phyloP scores from a whole-genome alignment of 2,888 invertebrate species.

The Parnassius orleans region DNA sequence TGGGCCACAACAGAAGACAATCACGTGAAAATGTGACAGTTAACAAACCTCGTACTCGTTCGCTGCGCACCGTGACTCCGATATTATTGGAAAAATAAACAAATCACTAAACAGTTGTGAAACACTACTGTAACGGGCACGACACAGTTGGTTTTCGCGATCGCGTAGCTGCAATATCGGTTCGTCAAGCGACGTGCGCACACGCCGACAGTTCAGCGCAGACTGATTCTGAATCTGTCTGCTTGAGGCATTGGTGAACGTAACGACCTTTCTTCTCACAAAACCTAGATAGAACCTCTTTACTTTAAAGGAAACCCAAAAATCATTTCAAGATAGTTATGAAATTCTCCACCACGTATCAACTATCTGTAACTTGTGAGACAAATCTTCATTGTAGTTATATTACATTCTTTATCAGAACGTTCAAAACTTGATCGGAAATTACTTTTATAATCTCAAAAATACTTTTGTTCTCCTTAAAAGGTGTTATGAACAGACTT shows the following conservation, averaged over 20 bases:
- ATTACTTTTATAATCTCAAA: no score
- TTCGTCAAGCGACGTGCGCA: slow-evolving; percentile 57
- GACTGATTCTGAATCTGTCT: slow-evolving; percentile 71
- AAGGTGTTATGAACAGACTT: no score
- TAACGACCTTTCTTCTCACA: slow-evolving; percentile 76
- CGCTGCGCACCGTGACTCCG: slow-evolving; percentile 46
- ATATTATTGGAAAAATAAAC: slow-evolving; percentile 47
- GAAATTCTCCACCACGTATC: no score
- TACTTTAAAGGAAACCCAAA: slow-evolving; percentile 55
- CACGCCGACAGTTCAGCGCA: slow-evolving; percentile 69
- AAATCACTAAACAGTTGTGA: slow-evolving; percentile 59
- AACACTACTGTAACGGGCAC: slow-evolving; percentile 69
- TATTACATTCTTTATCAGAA: no score
- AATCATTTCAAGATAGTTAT: slow-evolving; percentile 23
- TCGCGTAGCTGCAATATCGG: slow-evolving; percentile 44
- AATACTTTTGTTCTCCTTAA: no score
- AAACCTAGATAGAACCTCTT: slow-evolving; percentile 66
- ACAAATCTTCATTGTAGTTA: no score
- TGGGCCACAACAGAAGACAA: slow-evolving; percentile 45
- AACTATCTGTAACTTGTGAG: no score
- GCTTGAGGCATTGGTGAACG: slow-evolving; percentile 61
- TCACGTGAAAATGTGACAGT: slow-evolving; percentile 34
- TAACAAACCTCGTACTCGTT: slow-evolving; percentile 68
- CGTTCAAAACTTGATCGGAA: no score
- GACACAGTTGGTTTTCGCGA: slow-evolving; percentile 59